Evolutionary conservation across 2,888 invertebrate species (phyloP).

Genomic region (Aphidius colemani): DNA sequence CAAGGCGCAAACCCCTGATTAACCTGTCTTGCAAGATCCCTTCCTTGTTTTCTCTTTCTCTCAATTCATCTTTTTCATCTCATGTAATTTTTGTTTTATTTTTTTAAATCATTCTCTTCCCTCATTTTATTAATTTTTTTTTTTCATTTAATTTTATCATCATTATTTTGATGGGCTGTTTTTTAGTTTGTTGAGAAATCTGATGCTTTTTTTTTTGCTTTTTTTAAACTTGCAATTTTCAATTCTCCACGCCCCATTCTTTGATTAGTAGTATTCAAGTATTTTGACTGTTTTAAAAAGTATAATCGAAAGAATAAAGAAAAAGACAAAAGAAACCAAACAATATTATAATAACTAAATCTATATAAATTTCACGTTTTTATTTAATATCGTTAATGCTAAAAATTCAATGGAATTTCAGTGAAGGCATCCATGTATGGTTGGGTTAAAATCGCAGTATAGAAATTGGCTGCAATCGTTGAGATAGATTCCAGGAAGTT

Average conservation of each 20-base stretch:
- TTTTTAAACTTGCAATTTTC: conserved; percentile 25
- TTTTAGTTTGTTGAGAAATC: neutral
- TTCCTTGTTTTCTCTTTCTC: conserved; percentile 17
- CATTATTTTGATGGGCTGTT: conserved; percentile 5
- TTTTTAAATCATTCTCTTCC: neutral
- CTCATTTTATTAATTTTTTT: conserved; percentile 13
- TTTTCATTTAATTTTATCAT: conserved; percentile 3
- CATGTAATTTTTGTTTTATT: neutral
- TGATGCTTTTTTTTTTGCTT: neutral
- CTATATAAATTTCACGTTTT: neutral
- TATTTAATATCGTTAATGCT: too few species aligned
- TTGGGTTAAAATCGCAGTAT: conserved; percentile 14
- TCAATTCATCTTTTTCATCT: conserved; percentile 16
- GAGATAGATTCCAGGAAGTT: conserved; percentile 24
- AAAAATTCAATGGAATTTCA: conserved; percentile 15
- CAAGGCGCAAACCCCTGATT: conserved; percentile 35
- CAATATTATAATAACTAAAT: too few species aligned
- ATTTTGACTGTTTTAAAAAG: neutral
- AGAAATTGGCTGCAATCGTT: conserved; percentile 21
- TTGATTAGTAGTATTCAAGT: conserved; percentile 22
- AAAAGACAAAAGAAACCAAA: neutral
- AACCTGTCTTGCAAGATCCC: conserved; percentile 36
- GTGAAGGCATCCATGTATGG: conserved; percentile 13
- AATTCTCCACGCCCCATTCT: conserved; percentile 28
- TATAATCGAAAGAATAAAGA: neutral